Base-by-base conservation (phyloP, 2,888 invertebrate species). In the Halictus quadricinctus region DNA sequence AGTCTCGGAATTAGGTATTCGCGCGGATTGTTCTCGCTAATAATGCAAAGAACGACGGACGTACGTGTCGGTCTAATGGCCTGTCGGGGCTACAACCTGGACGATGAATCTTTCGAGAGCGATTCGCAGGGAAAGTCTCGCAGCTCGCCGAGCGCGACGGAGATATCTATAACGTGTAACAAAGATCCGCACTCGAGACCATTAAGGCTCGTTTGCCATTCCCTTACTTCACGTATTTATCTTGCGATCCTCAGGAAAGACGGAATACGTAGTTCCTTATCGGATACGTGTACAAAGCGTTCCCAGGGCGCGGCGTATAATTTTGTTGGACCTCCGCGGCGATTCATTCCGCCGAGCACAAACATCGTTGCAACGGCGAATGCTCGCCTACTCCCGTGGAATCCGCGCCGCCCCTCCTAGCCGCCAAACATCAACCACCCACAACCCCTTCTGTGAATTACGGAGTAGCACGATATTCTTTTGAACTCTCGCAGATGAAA, bases 1-100 rank as follows among this genome's bases (percentile, higher is more conserved):
- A n/a, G 66, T 66, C 80, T 82, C 84, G 87, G 36, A 88, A 91
- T 91, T 90, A 92, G 90, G 91, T 88, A 91, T 91, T 90, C 91
- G 87, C 86, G 87, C 78, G 87, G 83, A 77, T 83, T 81, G 83
- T 79, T 73, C 43, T 78, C 80, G 87, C 84, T 89, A 88, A 88
- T 87, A 88, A 88, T 85, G 87, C 82, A 87, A 69, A 76, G 85
- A 86, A 78, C 72, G 72, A 66, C 58, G 72, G 80, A 69, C 72
- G 81, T 76, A 73, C 36, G 86, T 72, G 77, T 89, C 76, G 54
- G 78, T 81, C 83, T 89, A 89, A 89, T 89, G 89, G 83, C 66
- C 83, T 79, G 86, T 70, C 78, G 72, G 70, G 86, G 78, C 83
- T 81, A 86, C 87, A 75, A 83, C 89, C 79, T 72, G 81, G 76